Base-by-base conservation (phyloP, 2,113 vertebrate species). In the Tyto alba region DNA sequence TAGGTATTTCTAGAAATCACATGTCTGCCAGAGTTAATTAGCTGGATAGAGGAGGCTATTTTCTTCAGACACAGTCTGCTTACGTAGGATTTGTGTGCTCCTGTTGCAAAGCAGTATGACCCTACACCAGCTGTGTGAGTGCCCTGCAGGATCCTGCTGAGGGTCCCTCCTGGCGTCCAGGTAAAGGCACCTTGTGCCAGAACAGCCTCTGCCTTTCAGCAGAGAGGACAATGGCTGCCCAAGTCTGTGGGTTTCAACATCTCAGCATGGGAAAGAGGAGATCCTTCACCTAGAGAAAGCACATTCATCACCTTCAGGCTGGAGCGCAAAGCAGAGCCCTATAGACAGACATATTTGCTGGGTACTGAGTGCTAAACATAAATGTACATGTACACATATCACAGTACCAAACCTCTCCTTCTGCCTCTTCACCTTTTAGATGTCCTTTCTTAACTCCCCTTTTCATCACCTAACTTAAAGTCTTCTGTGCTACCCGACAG, bases 131-230 rank as follows among this genome's bases (percentile, higher is more conserved):
- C 13, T 57, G 15, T 27, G 18, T 40, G n/a, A 84, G 55, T 67
- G 26, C 30, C 21, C 26, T 34, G 3, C 12, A n/a, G 32, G 9
- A 66, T 48, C n/a, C 48, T 47, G 13, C 57, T 78, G 3, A 1
- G 21, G 5, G 21, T 72, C 19, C 32, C 36, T 87, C 8, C 30
- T 16, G 25, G 6, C 12, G 10, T 45, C 0, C 0, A 71, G 23
- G 9, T 75, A 71, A 57, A 63, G 11, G 9, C 47, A 47, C 57
- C 20, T 77, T 3, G 0, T 29, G 23, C 13, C 30, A 48, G 7
- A 94, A 79, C 3, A 94, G 15, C 25, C 27, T 73, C 63, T 80
- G 16, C 13, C 56, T 87, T 87, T 78, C 75, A 85, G 34, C 38
- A 77, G 22, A 53, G 45, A 69, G 15, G 19, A 80, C 72, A 60